A percentile compares a stretch with the other conserved stretches of the same genome.
These are phyloP conservation scores for Rhynchophorus ferrugineus DNA, from an alignment of 1,140 invertebrate species.

Conservation along the genomic window DNA sequence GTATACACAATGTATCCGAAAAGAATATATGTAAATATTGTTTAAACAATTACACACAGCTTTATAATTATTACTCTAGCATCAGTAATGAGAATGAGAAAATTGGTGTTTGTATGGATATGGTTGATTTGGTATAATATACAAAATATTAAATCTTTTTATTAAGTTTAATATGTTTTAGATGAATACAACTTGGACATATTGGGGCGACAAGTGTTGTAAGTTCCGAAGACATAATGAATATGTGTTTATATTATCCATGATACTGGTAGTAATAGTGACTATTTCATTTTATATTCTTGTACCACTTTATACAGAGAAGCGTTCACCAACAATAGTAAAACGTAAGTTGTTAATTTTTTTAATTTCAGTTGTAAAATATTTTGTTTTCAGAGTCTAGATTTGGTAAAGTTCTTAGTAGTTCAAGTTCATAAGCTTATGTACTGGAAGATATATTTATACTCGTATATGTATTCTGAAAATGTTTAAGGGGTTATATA, in stretches of 20 bases:
- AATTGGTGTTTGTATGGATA: slow-evolving; percentile 51
- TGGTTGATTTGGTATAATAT: slow-evolving; percentile 48
- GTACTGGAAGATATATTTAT: not conserved
- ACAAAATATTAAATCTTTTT: slow-evolving; percentile 1
- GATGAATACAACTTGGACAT: slow-evolving; percentile 51
- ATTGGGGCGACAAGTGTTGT: slow-evolving; percentile 51
- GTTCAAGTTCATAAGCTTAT: not conserved
- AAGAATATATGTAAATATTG: slow-evolving; percentile 45
- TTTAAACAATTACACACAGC: slow-evolving; percentile 44
- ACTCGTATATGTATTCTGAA: not conserved
- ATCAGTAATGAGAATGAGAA: slow-evolving; percentile 49
- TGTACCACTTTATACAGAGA: slow-evolving; percentile 41
- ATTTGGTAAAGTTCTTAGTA: slow-evolving; percentile 31
- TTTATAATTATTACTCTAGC: slow-evolving; percentile 47
- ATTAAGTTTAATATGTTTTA: slow-evolving; percentile 31
- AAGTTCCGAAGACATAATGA: slow-evolving; percentile 46
- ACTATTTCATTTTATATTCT: slow-evolving; percentile 47
- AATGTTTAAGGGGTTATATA: not conserved
- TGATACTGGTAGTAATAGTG: slow-evolving; percentile 42
- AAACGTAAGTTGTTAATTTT: slow-evolving; percentile 35
- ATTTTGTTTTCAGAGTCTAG: slow-evolving; percentile 31
- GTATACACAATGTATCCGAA: slow-evolving; percentile 34
- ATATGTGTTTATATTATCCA: slow-evolving; percentile 45
- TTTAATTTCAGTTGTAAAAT: slow-evolving; percentile 8
- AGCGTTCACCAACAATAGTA: slow-evolving; percentile 31